phyloP scores from a whole-genome alignment of 2,888 invertebrate genomes.

The Tortricodes alternella region DNA sequence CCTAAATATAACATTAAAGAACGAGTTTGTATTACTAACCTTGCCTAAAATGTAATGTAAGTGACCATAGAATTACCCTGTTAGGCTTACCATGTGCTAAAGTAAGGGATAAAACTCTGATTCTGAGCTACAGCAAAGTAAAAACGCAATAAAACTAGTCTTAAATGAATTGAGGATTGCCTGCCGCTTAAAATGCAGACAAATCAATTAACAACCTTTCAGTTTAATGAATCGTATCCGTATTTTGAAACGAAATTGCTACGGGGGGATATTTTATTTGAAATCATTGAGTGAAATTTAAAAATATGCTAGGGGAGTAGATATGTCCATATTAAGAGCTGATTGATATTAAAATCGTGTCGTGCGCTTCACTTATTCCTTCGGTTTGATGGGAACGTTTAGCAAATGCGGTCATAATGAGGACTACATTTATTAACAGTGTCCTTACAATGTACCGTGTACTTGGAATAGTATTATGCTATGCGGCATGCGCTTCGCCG shows the following conservation, averaged over 20 bases:
- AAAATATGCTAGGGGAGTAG: background rate
- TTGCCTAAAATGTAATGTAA: too few relatives aligned
- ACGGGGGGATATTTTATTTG: background rate
- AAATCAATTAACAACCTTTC: constrained; percentile 2
- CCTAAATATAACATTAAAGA: too few relatives aligned
- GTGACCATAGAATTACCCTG: too few relatives aligned
- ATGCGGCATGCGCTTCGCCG: too few relatives aligned
- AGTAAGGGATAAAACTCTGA: too few relatives aligned
- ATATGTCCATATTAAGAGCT: constrained; percentile 5
- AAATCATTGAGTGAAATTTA: background rate
- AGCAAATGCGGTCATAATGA: constrained; percentile 20
- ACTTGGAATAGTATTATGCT: background rate
- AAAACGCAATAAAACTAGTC: background rate
- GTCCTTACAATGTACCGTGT: constrained; percentile 3
- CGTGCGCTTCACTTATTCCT: constrained; percentile 11
- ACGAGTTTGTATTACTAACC: too few relatives aligned
- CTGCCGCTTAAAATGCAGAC: background rate
- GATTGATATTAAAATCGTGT: constrained; percentile 7
- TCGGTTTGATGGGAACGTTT: background rate
- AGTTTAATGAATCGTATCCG: constrained; percentile 1
- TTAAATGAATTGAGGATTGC: background rate
- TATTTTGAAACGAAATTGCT: background rate
- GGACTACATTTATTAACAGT: constrained; percentile 24
- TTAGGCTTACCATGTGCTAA: too few relatives aligned
- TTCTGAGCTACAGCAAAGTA: too few relatives aligned